Evolutionary conservation across 2,113 vertebrate genomes (phyloP).

Genomic region (Peromyscus leucopus): DNA sequence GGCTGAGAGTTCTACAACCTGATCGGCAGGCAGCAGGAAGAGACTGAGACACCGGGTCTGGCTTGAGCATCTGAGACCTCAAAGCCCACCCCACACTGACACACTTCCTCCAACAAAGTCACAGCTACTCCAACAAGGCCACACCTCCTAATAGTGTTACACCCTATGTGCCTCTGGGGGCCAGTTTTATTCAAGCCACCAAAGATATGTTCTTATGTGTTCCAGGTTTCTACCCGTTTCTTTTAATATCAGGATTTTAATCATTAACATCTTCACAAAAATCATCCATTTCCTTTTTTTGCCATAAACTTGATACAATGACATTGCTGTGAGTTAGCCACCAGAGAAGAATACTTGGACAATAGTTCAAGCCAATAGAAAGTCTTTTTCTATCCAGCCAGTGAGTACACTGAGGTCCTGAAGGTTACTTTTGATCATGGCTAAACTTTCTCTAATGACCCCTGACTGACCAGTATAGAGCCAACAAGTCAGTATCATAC

Average conservation of each 20-base stretch:
- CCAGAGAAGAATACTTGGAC: not conserved
- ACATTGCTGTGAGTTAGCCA: not conserved
- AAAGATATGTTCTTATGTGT: not conserved
- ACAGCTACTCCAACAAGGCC: not conserved
- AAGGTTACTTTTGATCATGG: not conserved
- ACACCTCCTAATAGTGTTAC: not conserved
- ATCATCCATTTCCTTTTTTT: not conserved
- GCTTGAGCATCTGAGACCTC: not conserved
- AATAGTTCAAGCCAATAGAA: too few species aligned
- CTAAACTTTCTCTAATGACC: not conserved
- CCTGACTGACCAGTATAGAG: too few species aligned
- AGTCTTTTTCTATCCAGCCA: not conserved
- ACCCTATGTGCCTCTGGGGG: not conserved
- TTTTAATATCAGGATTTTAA: not conserved
- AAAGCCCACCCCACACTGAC: not conserved
- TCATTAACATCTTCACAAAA: not conserved
- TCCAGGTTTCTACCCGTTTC: not conserved
- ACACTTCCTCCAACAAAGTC: not conserved
- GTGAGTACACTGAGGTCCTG: not conserved
- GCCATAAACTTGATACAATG: not conserved
- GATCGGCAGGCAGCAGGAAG: not conserved
- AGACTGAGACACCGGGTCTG: not conserved
- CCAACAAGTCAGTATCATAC: not conserved
- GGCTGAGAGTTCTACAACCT: not conserved
- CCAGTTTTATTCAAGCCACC: not conserved